Evolutionary conservation across 30 jellyfish, hydroid and myxozoan species (phyloP).

Genomic region (Cassiopea andromeda): DNA sequence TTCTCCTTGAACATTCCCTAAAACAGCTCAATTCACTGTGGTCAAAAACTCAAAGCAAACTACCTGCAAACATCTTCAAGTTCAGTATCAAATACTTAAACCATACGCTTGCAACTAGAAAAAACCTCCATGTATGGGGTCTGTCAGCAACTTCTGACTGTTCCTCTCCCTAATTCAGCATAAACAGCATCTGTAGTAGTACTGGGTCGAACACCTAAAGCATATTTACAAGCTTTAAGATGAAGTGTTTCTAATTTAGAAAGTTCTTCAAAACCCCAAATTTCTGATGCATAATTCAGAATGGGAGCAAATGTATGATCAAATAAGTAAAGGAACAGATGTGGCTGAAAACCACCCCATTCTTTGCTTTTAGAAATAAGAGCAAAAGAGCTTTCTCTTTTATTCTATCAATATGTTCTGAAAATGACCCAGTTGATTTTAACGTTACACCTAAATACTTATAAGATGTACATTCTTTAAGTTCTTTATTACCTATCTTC

Average conservation of each 20-base stretch:
- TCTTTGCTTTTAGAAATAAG: constrained; percentile 40
- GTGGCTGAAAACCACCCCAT: constrained; percentile 52
- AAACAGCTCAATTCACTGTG: no score
- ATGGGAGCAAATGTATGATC: constrained; percentile 35
- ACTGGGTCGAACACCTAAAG: constrained; percentile 34
- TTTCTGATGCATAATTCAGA: constrained; percentile 36
- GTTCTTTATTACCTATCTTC: constrained; percentile 17
- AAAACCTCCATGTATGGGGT: no score
- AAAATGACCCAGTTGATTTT: constrained; percentile 23
- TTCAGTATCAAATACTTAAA: no score
- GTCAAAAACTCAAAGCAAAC: no score
- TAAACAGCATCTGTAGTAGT: constrained; percentile 43
- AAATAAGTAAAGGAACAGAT: constrained; percentile 30
- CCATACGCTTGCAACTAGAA: no score
- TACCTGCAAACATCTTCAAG: no score
- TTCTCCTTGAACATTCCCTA: no score
- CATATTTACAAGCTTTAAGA: constrained; percentile 49
- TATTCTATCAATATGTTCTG: constrained; percentile 20
- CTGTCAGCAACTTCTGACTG: no score
- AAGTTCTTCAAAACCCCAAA: constrained; percentile 48
- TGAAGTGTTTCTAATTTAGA: constrained; percentile 32
- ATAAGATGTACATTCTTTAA: constrained; percentile 12
- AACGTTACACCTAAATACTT: constrained; percentile 11
- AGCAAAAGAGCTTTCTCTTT: constrained; percentile 43
- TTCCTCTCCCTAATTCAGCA: constrained; percentile 34